Percentiles rank a stretch among this genome's conserved stretches.
These are phyloP conservation scores for Pterostichus niger DNA, from an alignment of 2,888 invertebrate species.

Conservation along the genomic window DNA sequence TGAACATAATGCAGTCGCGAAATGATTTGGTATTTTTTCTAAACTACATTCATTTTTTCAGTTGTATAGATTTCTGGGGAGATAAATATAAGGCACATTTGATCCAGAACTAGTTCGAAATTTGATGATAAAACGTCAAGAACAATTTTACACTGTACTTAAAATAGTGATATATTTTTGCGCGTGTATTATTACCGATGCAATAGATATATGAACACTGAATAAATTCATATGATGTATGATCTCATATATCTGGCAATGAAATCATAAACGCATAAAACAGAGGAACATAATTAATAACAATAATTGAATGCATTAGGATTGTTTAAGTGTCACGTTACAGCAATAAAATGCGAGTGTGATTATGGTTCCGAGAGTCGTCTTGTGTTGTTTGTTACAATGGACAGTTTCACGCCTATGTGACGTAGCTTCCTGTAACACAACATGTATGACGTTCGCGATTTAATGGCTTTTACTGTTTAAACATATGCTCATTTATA, in stretches of 20 bases:
- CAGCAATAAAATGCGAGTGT: constrained; percentile 1
- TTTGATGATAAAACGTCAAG: no score
- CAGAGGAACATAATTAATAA: constrained; percentile 5
- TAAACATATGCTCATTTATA: background rate
- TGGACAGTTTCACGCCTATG: constrained; percentile 1
- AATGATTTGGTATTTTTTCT: no score
- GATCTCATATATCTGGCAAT: background rate
- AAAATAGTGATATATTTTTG: no score
- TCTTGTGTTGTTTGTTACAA: background rate
- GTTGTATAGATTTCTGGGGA: no score
- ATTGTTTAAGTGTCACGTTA: constrained; percentile 26
- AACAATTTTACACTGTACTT: no score
- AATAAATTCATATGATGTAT: no score
- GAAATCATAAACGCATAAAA: background rate
- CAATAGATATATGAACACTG: no score
- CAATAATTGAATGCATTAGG: background rate
- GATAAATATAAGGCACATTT: no score
- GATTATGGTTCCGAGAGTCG: background rate
- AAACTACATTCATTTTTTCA: no score
- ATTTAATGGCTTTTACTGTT: background rate
- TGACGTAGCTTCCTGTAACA: constrained; percentile 15
- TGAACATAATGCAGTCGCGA: no score
- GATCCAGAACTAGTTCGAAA: no score
- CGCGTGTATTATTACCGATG: no score
- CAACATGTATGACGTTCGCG: background rate